Base-by-base conservation (phyloP, 2,113 vertebrate species). In the Acanthochromis polyacanthus region DNA sequence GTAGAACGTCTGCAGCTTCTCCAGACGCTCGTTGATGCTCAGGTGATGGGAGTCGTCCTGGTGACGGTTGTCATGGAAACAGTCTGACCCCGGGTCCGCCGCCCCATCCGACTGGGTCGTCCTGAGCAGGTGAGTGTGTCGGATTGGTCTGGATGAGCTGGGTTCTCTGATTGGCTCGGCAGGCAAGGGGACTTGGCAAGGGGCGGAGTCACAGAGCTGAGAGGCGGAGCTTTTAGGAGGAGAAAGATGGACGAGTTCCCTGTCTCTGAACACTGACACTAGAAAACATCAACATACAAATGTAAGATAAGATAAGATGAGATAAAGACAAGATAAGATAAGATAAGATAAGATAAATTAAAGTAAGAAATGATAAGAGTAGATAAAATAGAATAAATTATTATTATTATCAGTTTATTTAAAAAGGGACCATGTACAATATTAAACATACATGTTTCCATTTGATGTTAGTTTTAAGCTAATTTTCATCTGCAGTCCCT, bases 211-310 rank as follows among this genome's bases (percentile, higher is more conserved):
- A 55, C 80, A 91, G 32, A 90, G 81, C 19, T 94, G 89, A 64
- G 92, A 90, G 4, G 67, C 55, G 60, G 92, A 83, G 71, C 80
- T 93, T 81, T 94, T 94, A 36, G 93, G 94, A 51, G 89, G 92
- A 15, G 89, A 90, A 43, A 79, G 82, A 52, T 76, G 79, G 65
- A 95, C 82, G 5, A 94, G 75, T 45, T 94, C 90, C 84, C 86
- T 89, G 38, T 93, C 93, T 76, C 93, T 83, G 75, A 95, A 96
- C 16, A 90, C 90, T 23, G 95, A 94, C 62, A 95, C 95, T 96
- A 78, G 69, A 93, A 68, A n/a, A 78, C 55, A 91, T n/a, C 66
- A 19, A 58, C 5, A 73, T 0, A 65, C 46, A 81, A 20, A 51
- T 22, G 22, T 23, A 78, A 6, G 60, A 9, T 36, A 36, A 36